Percentiles rank a stretch among this genome's conserved stretches.
phyloP scores from a whole-genome alignment of 2,888 invertebrate species.

The Cataglyphis cursor region DNA sequence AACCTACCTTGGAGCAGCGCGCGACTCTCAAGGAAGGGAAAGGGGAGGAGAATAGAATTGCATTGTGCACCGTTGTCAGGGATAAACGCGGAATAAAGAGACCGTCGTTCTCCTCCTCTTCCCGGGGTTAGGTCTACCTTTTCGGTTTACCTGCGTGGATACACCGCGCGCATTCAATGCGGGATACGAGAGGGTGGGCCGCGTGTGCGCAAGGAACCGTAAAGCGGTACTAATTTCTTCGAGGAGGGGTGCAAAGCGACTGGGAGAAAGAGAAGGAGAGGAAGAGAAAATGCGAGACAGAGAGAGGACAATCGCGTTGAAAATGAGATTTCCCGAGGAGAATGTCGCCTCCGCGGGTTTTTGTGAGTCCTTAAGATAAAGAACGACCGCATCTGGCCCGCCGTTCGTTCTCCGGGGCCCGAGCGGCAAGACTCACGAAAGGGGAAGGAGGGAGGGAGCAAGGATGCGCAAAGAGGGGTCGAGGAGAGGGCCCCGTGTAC shows the following conservation, averaged over 20 bases:
- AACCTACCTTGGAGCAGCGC: slow-evolving; percentile 30
- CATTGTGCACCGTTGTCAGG: slow-evolving; percentile 79
- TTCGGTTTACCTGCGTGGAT: slow-evolving; percentile 66
- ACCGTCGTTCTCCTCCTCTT: slow-evolving; percentile 61
- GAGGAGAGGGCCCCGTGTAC: slow-evolving; percentile 39
- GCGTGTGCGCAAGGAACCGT: slow-evolving; percentile 75
- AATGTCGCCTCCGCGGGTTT: slow-evolving; percentile 72
- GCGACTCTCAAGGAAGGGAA: slow-evolving; percentile 40
- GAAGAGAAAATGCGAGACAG: no score
- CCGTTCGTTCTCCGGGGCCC: slow-evolving; percentile 1
- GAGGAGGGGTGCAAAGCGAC: slow-evolving; percentile 58
- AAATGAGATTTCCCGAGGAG: slow-evolving; percentile 76
- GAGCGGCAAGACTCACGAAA: slow-evolving; percentile 17
- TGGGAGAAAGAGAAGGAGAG: not conserved
- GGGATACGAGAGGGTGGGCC: slow-evolving; percentile 57
- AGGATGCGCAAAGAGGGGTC: slow-evolving; percentile 31
- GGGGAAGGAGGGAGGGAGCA: slow-evolving; percentile 8
- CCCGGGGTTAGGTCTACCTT: slow-evolving; percentile 47
- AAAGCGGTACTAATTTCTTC: slow-evolving; percentile 82
- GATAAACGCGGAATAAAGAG: slow-evolving; percentile 79
- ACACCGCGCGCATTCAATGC: slow-evolving; percentile 46
- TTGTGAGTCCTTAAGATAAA: slow-evolving; percentile 74
- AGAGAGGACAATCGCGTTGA: slow-evolving; percentile 55
- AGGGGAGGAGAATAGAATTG: slow-evolving; percentile 4
- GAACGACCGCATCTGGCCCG: slow-evolving; percentile 75